phyloP scores from a whole-genome alignment of 2,797 vertebrate genomes.

The Acanthis flammea region DNA sequence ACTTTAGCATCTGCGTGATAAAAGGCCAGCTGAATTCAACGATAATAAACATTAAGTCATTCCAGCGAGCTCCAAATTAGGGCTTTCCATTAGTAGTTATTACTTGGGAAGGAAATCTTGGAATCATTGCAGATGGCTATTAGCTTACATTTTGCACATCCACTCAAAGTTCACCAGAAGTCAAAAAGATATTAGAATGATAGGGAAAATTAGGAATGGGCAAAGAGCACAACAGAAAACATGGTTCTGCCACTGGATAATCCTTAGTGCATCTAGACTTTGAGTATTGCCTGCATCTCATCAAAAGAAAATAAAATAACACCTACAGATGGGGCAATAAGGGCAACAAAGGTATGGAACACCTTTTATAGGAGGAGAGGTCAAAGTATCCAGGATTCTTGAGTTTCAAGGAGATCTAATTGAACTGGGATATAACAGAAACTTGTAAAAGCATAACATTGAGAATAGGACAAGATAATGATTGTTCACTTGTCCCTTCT shows the following conservation, averaged over 20 bases:
- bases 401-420: neutral
- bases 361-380: neutral
- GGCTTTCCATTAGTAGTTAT: conserved; percentile 39
- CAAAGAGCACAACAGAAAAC: neutral
- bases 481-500: neutral
- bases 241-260: neutral
- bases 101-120: conserved; percentile 29
- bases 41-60: conserved; percentile 55
- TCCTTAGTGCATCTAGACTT: neutral
- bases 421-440: neutral
- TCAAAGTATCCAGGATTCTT: neutral
- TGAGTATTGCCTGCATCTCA: neutral
- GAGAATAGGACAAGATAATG: neutral
- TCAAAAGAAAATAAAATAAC: neutral
- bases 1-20: neutral
- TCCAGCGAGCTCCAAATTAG: conserved; percentile 22
- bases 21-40: conserved; percentile 17
- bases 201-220: neutral
- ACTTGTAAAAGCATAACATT: neutral
- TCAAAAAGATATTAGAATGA: conserved; percentile 1
- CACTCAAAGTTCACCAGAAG: conserved; percentile 18
- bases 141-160: conserved; percentile 9
- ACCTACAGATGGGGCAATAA: neutral
- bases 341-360: neutral
- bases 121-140: conserved; percentile 17